phyloP scores from a whole-genome alignment of 1,140 invertebrate genomes.

The Pollicipes pollicipes region DNA sequence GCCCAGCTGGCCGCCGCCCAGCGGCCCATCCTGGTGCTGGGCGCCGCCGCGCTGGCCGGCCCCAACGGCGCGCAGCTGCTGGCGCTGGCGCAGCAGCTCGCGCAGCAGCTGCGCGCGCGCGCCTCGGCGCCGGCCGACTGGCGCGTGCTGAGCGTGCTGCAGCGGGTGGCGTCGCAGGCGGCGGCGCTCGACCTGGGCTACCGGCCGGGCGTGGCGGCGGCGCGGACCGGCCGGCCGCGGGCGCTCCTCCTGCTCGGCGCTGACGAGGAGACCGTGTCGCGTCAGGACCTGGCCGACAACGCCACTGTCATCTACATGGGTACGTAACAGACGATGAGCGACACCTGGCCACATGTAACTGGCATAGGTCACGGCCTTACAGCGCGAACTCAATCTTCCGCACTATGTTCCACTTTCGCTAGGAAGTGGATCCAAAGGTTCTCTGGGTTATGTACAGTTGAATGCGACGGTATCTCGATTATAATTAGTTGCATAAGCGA shows the following conservation, averaged over 20 bases:
- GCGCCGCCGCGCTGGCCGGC: conserved; percentile 60
- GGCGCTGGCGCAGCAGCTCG: conserved; percentile 49
- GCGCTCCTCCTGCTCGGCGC: conserved; percentile 83
- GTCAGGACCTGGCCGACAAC: conserved; percentile 58
- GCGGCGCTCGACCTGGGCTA: conserved; percentile 93
- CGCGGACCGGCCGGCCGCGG: conserved; percentile 50
- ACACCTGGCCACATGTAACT: too few relatives aligned
- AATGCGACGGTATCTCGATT: too few relatives aligned
- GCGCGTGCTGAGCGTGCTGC: conserved; percentile 78
- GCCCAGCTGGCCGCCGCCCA: conserved; percentile 58
- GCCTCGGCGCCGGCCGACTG: conserved; percentile 29
- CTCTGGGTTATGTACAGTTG: too few relatives aligned
- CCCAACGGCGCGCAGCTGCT: conserved; percentile 59
- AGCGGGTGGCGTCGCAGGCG: conserved; percentile 79
- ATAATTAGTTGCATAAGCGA: too few relatives aligned
- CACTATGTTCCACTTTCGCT: too few relatives aligned
- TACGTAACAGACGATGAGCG: background rate
- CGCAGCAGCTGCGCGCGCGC: conserved; percentile 23
- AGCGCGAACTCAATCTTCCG: too few relatives aligned
- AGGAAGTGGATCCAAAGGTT: too few relatives aligned
- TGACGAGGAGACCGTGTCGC: conserved; percentile 61
- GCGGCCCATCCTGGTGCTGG: conserved; percentile 78
- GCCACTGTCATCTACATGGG: conserved; percentile 65
- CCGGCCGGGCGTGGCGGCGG: conserved; percentile 43
- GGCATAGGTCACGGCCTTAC: too few relatives aligned